Percentiles rank a stretch among this genome's conserved stretches.
These are phyloP conservation scores for Stenodema calcarata DNA, from an alignment of 2,888 invertebrate species.

Conservation along the genomic window DNA sequence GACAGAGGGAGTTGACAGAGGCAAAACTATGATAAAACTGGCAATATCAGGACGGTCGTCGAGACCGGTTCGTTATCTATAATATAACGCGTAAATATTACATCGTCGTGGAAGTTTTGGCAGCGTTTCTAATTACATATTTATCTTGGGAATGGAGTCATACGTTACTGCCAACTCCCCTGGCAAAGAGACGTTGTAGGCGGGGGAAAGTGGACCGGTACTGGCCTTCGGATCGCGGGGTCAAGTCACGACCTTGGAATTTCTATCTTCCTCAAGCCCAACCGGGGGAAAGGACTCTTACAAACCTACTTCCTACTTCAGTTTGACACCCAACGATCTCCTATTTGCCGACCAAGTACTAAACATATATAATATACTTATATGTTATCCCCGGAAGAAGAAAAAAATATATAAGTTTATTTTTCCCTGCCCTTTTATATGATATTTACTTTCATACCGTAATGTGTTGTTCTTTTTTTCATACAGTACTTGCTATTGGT, in stretches of 20 bases:
- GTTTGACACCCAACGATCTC: not conserved
- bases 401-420: too few relatives aligned
- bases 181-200: not conserved
- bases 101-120: too few relatives aligned
- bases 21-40: too few relatives aligned
- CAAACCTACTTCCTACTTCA: not conserved
- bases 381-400: not conserved
- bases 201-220: conserved; percentile 12
- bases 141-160: not conserved
- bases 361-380: not conserved
- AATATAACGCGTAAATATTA: too few relatives aligned
- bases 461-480: too few relatives aligned
- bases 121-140: too few relatives aligned
- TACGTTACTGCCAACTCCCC: not conserved
- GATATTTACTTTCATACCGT: too few relatives aligned
- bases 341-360: not conserved
- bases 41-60: too few relatives aligned
- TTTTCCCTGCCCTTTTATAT: too few relatives aligned
- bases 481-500: too few relatives aligned
- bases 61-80: too few relatives aligned
- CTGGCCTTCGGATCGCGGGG: not conserved
- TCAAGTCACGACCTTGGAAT: conserved; percentile 31
- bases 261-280: not conserved
- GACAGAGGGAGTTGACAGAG: too few relatives aligned
- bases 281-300: not conserved